Evolutionary conservation across 2,888 invertebrate species (phyloP).

Genomic region (Phortica magna): DNA sequence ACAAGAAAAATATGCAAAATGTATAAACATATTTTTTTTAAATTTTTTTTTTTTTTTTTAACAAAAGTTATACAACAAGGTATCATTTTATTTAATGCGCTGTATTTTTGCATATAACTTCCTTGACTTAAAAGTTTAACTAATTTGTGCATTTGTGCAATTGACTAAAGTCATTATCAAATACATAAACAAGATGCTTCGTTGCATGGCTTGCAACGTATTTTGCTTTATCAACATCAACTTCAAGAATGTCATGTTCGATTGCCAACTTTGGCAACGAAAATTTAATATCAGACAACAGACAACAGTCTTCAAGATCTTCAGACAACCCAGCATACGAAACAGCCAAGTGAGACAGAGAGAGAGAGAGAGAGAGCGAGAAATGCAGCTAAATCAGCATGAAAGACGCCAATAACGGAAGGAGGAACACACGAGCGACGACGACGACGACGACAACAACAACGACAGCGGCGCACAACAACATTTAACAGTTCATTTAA

Average conservation of each 20-base stretch:
- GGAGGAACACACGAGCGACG: background rate
- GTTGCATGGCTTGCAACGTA: background rate
- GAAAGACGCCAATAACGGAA: background rate
- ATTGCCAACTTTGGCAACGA: conserved; percentile 49
- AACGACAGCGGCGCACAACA: background rate
- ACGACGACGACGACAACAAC: background rate
- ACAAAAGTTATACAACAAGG: background rate
- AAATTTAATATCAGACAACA: conserved; percentile 27
- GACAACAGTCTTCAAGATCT: conserved; percentile 7
- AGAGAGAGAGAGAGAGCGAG: background rate
- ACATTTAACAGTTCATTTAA: conserved; percentile 42
- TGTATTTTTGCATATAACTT: background rate
- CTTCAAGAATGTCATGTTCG: conserved; percentile 54
- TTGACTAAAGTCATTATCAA: background rate
- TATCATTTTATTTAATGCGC: background rate
- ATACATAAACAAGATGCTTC: conserved; percentile 33
- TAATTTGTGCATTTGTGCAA: background rate
- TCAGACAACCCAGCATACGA: background rate
- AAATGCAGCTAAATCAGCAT: too few relatives aligned
- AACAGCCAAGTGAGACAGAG: background rate
- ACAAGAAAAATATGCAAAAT: too few relatives aligned
- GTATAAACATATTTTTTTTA: background rate
- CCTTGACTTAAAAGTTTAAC: background rate
- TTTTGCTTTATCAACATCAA: conserved; percentile 33
- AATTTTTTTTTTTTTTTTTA: background rate